Base-by-base conservation (phyloP, 1,140 invertebrate genomes). In the Heliothis subflexa region DNA sequence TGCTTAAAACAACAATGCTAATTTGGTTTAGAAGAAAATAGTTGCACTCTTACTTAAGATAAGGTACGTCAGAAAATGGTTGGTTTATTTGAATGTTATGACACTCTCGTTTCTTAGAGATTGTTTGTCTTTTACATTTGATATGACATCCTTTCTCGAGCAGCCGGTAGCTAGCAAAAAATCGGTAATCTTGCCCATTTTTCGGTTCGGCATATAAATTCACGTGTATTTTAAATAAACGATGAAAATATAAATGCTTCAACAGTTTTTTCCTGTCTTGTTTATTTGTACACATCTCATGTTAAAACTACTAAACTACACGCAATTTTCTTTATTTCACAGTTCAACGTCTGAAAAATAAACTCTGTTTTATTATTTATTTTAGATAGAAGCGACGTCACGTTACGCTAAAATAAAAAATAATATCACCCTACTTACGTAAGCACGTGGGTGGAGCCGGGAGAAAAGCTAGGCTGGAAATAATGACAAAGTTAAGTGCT, bases 11-110 rank as follows among this genome's bases (percentile, higher is more conserved):
- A 76, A 81, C 77, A 78, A 79, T 70, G 78, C 64, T 81, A 78
- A 83, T 82, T 82, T 76, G 33, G 78, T 81, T 81, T 62, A 61
- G 70, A 72, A 66, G 55, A 64, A 78, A 81, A 78, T 78, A 18
- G 28, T 13, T 70, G 66, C 21, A n/a, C 73, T 25, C 45, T 49
- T 57, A 45, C 13, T 62, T 45, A n/a, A 5, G 0, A 47, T 14
- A 16, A 33, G 49, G 0, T 40, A 7, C 33, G 33, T 40, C 33
- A 40, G 5, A 71, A 9, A n/a, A 71, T 9, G 61, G 14, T 45
- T 62, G 28, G 13, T 45, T 1, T 11, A n/a, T 45, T 13, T 62
- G n/a, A 18, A 18, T 45, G 61, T 10, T 12, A 40, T n/a, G 33
- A 13, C 9, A 59, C 54, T 73, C 59, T 73, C 54, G 16, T 68